These are phyloP conservation scores for Strix aluco DNA, from an alignment of 2,113 vertebrate species.

Conservation along the genomic window DNA sequence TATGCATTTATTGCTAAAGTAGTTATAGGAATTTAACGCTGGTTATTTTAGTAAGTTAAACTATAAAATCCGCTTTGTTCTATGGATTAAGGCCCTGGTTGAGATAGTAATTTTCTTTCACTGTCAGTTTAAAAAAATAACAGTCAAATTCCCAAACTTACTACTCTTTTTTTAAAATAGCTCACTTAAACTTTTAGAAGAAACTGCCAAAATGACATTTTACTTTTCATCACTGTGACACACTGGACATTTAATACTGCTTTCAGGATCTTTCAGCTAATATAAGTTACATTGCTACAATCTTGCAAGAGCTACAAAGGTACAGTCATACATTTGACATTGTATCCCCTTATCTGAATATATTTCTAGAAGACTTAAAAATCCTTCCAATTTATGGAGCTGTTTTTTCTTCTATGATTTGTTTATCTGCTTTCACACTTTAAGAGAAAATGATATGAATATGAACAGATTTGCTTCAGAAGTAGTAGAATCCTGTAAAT, in stretches of 20 bases:
- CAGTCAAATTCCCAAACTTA: not conserved
- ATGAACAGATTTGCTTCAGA: not conserved
- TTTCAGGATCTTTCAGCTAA: not conserved
- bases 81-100: not conserved
- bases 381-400: not conserved
- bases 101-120: not conserved
- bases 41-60: not conserved
- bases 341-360: not conserved
- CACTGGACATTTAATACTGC: not conserved
- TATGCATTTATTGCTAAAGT: not conserved
- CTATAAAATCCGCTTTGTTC: not conserved
- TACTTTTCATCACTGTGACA: not conserved
- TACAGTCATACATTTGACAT: not conserved
- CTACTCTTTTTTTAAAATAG: not conserved
- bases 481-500: not conserved
- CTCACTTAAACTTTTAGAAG: not conserved
- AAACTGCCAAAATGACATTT: not conserved
- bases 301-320: not conserved
- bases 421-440: not conserved
- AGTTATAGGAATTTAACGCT: not conserved
- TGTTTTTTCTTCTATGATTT: not conserved
- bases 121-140: not conserved
- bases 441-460: not conserved
- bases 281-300: not conserved
- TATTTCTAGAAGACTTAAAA: not conserved